phyloP scores from a whole-genome alignment of 2,797 vertebrate genomes.

The Mormyrus hasselquistii region DNA sequence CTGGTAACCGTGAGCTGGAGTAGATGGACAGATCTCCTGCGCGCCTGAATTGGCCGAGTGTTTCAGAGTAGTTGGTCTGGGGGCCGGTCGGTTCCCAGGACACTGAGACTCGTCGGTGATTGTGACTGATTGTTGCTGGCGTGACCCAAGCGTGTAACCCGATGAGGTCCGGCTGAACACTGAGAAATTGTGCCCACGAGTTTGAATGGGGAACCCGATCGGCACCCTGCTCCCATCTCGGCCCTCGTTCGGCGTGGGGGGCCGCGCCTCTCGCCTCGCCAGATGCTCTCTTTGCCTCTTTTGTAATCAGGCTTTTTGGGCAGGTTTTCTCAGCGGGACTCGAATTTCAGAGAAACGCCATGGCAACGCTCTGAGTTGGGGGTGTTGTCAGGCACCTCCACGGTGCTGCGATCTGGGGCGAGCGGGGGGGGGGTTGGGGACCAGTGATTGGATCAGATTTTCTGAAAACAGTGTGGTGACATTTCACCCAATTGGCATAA shows the following conservation, averaged over 20 bases:
- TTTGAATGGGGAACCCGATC: conserved; percentile 4
- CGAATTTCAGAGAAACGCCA: not conserved
- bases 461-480: not conserved
- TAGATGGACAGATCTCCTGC: not conserved
- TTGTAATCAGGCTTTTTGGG: not conserved
- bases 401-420: not conserved
- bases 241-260: not conserved
- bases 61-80: not conserved
- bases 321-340: not conserved
- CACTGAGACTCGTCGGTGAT: not conserved
- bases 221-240: not conserved
- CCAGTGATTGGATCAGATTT: not conserved
- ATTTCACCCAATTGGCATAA: not conserved
- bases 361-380: not conserved
- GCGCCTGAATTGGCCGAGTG: not conserved
- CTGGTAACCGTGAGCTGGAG: conserved; percentile 63
- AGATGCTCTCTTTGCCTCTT: not conserved
- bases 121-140: not conserved
- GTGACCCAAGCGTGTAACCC: conserved; percentile 13
- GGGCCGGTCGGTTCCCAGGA: not conserved
- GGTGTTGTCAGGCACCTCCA: not conserved
- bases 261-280: not conserved
- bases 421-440: not conserved
- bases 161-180: not conserved
- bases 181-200: conserved; percentile 9